Conservation (phyloP, 1,140 invertebrate genomes). For the Trichoplusia ni region DNA sequence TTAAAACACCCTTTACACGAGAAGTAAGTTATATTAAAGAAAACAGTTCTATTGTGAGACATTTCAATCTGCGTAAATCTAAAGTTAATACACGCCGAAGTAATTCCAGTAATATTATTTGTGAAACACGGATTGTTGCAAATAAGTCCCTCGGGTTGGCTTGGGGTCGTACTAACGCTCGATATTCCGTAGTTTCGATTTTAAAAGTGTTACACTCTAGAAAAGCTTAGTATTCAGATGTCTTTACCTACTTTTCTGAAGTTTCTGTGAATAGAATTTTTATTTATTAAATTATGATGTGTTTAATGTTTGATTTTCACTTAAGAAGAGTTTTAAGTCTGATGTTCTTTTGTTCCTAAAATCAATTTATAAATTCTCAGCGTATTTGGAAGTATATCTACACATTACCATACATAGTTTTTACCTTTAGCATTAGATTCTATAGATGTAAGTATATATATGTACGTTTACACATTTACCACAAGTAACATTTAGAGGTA, state of each 20-base stretch:
- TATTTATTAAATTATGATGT: too few relatives aligned
- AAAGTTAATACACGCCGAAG: slow-evolving; percentile 32
- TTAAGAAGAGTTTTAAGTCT: too few relatives aligned
- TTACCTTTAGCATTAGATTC: too few relatives aligned
- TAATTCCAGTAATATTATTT: slow-evolving; percentile 42
- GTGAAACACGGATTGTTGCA: slow-evolving; percentile 58
- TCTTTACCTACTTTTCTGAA: not conserved
- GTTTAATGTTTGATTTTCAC: too few relatives aligned
- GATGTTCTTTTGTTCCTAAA: too few relatives aligned
- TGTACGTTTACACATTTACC: too few relatives aligned
- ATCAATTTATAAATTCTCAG: too few relatives aligned
- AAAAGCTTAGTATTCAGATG: not conserved
- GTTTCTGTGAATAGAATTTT: not conserved
- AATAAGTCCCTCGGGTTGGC: slow-evolving; percentile 55
- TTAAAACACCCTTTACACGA: not conserved
- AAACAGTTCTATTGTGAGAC: slow-evolving; percentile 6
- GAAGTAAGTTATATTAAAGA: not conserved
- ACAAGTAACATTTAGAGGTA: too few relatives aligned
- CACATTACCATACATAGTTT: too few relatives aligned
- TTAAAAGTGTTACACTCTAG: slow-evolving; percentile 29
- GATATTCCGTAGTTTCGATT: slow-evolving; percentile 43
- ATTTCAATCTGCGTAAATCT: slow-evolving; percentile 21
- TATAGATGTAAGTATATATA: too few relatives aligned
- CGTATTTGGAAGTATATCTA: too few relatives aligned
- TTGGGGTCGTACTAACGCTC: slow-evolving; percentile 34